Base-by-base conservation (phyloP, 2,888 invertebrate genomes). In the Perizoma affinitatum region DNA sequence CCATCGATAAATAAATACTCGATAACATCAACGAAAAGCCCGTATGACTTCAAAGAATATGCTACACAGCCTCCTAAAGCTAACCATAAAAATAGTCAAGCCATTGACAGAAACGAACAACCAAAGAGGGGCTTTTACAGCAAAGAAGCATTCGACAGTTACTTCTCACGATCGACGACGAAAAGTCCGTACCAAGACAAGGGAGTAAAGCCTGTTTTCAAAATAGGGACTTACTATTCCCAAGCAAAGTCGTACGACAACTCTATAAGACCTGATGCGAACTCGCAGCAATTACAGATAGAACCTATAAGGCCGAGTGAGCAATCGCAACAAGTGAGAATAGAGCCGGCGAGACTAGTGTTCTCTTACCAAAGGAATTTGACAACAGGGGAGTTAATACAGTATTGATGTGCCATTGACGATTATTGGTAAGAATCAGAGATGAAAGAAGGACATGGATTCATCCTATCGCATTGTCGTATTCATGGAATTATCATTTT, bases 31-130 rank as follows among this genome's bases (percentile, higher is more conserved):
- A 94, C 94, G 8, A 91, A 88, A 80, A 94, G 90, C 75, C 94
- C 94, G 1, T 94, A 94, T 79, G 89, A 91, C 67, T 93, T 93
- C 73, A 86, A 91, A 75, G 90, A 92, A 49, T 92, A 86, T 65
- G 78, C 80, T 0, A 92, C 89, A 71, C 86, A 78, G 83, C 84
- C 80, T 59, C 82, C 80, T 11, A 79, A 79, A 61, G 33, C 48
- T 5, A 22, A 22, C 38, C 3, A 38, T 38, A 38, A 4, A 22
- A 9, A 50, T n/a, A 50, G 40, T 8, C 11, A 78, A 63, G 45
- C 41, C 5, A 46, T 41, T 8, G 58, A 62, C 22, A 63, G 35
- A 51, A 50, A 22, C 41, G 54, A 55, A 33, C 46, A 63, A 70
- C 84, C 80, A 5, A 91, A 84, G 75, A 73, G 75, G 48, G 88